Conservation (phyloP, 2,797 vertebrate species). For the Delichon dasypus region DNA sequence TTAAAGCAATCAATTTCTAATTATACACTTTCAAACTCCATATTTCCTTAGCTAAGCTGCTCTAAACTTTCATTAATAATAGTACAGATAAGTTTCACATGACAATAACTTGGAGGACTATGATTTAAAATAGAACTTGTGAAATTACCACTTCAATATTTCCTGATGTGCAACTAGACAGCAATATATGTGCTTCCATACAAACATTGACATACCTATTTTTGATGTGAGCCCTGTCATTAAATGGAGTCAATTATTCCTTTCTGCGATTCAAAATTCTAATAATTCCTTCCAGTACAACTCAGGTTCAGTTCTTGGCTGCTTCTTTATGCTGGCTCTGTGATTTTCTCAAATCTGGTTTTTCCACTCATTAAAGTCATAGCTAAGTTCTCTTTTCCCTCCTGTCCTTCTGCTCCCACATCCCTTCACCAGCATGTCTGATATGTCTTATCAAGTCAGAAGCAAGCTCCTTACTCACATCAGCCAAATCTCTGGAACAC, state of each 20-base stretch:
- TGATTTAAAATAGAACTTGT: conserved; percentile 1
- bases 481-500: background rate
- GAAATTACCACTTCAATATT: background rate
- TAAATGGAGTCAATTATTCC: background rate
- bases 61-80: conserved; percentile 11
- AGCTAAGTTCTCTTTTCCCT: background rate
- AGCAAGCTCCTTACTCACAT: background rate
- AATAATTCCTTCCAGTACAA: background rate
- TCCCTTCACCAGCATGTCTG: background rate
- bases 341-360: background rate
- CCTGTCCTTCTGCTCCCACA: background rate
- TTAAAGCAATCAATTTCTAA: background rate
- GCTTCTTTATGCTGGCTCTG: background rate
- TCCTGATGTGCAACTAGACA: background rate
- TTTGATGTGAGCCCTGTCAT: background rate
- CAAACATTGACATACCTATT: background rate
- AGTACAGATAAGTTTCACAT: background rate
- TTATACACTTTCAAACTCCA: background rate
- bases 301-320: background rate
- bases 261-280: background rate
- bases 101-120: background rate
- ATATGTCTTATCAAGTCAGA: conserved; percentile 15
- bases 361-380: background rate
- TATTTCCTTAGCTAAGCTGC: background rate
- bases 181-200: background rate